phyloP scores from a whole-genome alignment of 2,113 vertebrate species.

The Conger conger region DNA sequence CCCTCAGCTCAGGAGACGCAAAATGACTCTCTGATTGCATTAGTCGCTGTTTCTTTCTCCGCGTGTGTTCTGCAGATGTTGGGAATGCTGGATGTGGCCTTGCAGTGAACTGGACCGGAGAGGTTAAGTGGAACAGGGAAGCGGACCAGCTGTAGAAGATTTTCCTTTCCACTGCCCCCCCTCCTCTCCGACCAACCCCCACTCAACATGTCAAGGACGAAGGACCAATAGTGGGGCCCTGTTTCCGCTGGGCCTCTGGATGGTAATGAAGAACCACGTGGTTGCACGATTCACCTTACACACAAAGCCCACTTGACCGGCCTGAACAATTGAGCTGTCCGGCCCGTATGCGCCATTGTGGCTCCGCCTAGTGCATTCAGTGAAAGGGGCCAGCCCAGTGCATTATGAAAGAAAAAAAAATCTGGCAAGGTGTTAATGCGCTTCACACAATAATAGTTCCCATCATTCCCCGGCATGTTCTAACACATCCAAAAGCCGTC shows the following conservation, averaged over 20 bases:
- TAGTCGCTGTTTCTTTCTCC: not conserved
- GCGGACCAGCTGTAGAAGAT: not conserved
- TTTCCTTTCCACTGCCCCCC: not conserved
- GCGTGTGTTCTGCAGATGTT: not conserved
- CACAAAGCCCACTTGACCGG: slow-evolving; percentile 12
- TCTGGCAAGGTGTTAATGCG: not conserved
- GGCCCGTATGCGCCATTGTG: not conserved
- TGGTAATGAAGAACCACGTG: slow-evolving; percentile 16
- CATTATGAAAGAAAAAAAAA: slow-evolving; percentile 1
- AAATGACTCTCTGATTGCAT: not conserved
- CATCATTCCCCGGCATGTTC: not conserved
- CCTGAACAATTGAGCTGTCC: not conserved
- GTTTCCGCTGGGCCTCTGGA: slow-evolving; percentile 2
- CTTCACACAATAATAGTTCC: not conserved
- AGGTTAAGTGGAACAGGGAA: not conserved
- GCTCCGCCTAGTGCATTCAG: not conserved
- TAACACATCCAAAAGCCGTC: not conserved
- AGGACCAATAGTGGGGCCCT: not conserved
- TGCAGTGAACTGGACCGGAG: not conserved
- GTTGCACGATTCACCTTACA: slow-evolving; percentile 14
- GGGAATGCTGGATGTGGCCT: slow-evolving; percentile 3
- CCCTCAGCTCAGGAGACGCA: slow-evolving; percentile 1
- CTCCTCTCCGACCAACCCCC: not conserved
- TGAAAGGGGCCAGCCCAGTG: not conserved
- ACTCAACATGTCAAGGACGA: not conserved